Evolutionary conservation across 2,797 vertebrate species (phyloP).

Genomic region (Galaxias olidus): DNA sequence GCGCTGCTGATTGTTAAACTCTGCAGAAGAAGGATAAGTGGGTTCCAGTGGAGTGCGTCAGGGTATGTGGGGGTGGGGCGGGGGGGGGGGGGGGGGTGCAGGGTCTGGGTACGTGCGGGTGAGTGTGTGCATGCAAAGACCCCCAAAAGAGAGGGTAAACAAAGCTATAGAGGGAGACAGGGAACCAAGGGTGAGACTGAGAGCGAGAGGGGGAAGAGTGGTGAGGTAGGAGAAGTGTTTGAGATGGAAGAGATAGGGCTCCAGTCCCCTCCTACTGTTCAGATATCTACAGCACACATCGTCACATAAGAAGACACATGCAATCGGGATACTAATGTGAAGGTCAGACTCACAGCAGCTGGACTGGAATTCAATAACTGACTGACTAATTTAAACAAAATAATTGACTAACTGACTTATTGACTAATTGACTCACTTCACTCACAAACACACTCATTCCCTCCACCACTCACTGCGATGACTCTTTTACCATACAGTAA

Average conservation of each 20-base stretch:
- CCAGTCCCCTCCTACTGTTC: background rate
- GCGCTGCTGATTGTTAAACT: conserved; percentile 19
- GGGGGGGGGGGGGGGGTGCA: background rate
- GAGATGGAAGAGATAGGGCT: background rate
- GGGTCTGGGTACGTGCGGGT: background rate
- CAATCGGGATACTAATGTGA: too few relatives aligned
- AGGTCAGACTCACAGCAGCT: too few relatives aligned
- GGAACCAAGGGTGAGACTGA: background rate
- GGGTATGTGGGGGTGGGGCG: conserved; percentile 4
- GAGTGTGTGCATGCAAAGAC: background rate
- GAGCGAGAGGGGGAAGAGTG: background rate
- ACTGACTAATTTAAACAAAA: background rate
- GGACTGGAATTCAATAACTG: background rate
- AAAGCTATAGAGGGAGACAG: too few relatives aligned
- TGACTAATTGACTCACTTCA: background rate
- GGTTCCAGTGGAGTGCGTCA: background rate
- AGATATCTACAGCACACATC: background rate
- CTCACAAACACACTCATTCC: too few relatives aligned
- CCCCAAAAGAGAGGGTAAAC: background rate
- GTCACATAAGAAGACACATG: background rate
- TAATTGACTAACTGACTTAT: background rate
- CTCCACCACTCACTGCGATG: too few relatives aligned
- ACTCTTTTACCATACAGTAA: too few relatives aligned
- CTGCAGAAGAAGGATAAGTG: conserved; percentile 21
- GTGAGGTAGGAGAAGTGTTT: background rate